phyloP scores from a whole-genome alignment of 2,888 invertebrate genomes.

The Dasysyrphus tricinctus region DNA sequence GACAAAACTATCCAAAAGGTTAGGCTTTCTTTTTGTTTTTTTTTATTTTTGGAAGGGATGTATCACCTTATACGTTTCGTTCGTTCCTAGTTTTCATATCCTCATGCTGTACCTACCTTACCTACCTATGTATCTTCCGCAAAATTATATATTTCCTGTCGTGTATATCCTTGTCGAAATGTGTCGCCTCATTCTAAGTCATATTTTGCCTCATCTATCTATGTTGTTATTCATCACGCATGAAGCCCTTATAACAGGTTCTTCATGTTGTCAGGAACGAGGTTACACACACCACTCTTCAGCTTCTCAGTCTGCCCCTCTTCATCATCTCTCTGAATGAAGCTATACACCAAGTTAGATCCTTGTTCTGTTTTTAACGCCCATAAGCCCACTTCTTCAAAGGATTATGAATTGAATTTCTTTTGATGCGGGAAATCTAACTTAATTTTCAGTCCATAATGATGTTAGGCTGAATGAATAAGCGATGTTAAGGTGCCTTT shows the following conservation, averaged over 20 bases:
- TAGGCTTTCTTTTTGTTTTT: background rate
- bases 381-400: slow-evolving; percentile 32
- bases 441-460: slow-evolving; percentile 63
- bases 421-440: slow-evolving; percentile 48
- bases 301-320: background rate
- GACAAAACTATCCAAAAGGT: slow-evolving; percentile 23
- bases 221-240: slow-evolving; percentile 57
- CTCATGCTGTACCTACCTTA: no score
- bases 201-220: slow-evolving; percentile 31
- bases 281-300: background rate
- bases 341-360: background rate
- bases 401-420: slow-evolving; percentile 58
- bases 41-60: background rate
- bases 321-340: no score
- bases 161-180: slow-evolving; percentile 42
- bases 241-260: slow-evolving; percentile 51
- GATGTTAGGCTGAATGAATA: slow-evolving; percentile 53
- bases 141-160: slow-evolving; percentile 38
- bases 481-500: slow-evolving; percentile 21
- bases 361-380: slow-evolving; percentile 1
- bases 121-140: background rate
- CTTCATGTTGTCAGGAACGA: slow-evolving; percentile 23
- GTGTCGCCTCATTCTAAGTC: slow-evolving; percentile 27
- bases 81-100: slow-evolving; percentile 9
- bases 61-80: slow-evolving; percentile 15